phyloP scores from a whole-genome alignment of 2,888 invertebrate species.

The Apantesis nais region DNA sequence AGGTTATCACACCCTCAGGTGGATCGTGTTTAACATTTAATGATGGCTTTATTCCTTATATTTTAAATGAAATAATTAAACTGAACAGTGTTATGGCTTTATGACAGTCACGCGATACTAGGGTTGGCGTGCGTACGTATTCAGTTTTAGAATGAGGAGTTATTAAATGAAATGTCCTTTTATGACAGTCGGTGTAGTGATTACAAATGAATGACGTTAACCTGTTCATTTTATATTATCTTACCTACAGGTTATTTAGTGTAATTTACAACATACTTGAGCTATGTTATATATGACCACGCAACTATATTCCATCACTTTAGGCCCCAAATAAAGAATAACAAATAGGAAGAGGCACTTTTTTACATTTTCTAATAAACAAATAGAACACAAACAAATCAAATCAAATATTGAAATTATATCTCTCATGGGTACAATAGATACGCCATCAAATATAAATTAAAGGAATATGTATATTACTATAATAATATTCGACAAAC shows the following conservation, averaged over 20 bases:
- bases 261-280: background rate
- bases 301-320: too few species aligned
- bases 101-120: constrained; percentile 40
- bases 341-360: background rate
- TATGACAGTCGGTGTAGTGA: background rate
- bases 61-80: constrained; percentile 47
- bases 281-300: background rate
- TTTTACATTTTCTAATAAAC: too few species aligned
- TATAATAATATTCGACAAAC: background rate
- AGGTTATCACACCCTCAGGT: constrained; percentile 40
- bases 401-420: background rate
- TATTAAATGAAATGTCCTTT: background rate
- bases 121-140: constrained; percentile 4
- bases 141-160: background rate
- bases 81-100: constrained; percentile 29
- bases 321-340: background rate
- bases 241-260: background rate
- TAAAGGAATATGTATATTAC: background rate
- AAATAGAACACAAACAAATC: background rate
- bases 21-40: constrained; percentile 42
- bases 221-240: background rate
- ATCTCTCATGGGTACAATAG: background rate
- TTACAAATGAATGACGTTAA: background rate
- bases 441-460: background rate
- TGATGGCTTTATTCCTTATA: constrained; percentile 48